Percentiles rank a stretch among this genome's conserved stretches.
phyloP scores from a whole-genome alignment of 2,888 invertebrate species.

The Polymixis flavicincta region DNA sequence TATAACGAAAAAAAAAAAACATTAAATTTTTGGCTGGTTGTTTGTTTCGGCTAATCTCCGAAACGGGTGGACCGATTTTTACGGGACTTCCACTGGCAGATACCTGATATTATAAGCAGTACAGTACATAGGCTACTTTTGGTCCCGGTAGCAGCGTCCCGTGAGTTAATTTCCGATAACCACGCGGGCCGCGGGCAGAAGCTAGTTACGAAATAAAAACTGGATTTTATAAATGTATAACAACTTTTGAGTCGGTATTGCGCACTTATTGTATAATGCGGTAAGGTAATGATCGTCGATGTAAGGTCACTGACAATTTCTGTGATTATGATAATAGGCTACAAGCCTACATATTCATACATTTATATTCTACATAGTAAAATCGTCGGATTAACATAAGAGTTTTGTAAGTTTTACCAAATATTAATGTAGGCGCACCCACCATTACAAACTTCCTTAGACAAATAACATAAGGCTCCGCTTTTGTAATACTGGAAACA shows the following conservation, averaged over 20 bases:
- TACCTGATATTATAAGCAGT: too few relatives aligned
- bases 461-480: slow-evolving; percentile 27
- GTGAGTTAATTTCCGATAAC: too few relatives aligned
- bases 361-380: slow-evolving; percentile 25
- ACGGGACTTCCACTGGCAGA: too few relatives aligned
- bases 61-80: too few relatives aligned
- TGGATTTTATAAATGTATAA: slow-evolving; percentile 8
- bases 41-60: too few relatives aligned
- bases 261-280: background rate
- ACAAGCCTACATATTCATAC: slow-evolving; percentile 25
- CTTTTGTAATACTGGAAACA: slow-evolving; percentile 49
- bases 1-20: too few relatives aligned
- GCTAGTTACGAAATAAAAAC: slow-evolving; percentile 27
- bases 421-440: slow-evolving; percentile 35
- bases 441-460: slow-evolving; percentile 46
- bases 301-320: slow-evolving; percentile 23
- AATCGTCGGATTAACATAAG: slow-evolving; percentile 34
- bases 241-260: slow-evolving; percentile 7
- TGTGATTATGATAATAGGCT: slow-evolving; percentile 32
- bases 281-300: slow-evolving; percentile 15
- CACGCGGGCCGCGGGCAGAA: too few relatives aligned
- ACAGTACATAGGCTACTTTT: too few relatives aligned
- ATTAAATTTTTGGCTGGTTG: too few relatives aligned
- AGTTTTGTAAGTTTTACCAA: slow-evolving; percentile 54
- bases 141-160: too few relatives aligned